Conservation (phyloP, 2,888 invertebrate species). For the Theristus sp. region DNA sequence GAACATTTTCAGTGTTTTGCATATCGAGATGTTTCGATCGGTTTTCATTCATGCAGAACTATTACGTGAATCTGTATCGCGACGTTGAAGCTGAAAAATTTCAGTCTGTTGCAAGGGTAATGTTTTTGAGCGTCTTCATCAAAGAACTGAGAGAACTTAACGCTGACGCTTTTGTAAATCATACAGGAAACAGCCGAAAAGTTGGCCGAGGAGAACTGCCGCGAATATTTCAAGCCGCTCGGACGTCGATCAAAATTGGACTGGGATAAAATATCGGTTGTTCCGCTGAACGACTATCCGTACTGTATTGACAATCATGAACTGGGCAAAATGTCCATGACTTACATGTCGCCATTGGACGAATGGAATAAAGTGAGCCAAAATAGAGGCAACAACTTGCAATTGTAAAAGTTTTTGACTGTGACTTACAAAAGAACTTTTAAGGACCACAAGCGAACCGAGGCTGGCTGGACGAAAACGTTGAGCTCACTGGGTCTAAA, state of each 20-base stretch:
- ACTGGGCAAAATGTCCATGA: neutral
- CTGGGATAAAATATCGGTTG: conserved; percentile 7
- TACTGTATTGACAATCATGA: neutral
- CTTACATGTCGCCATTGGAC: neutral
- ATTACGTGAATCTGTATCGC: neutral
- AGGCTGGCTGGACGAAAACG: too few relatives aligned
- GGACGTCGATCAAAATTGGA: conserved; percentile 5
- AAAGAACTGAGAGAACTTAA: too few relatives aligned
- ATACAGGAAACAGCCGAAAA: neutral
- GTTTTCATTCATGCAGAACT: neutral
- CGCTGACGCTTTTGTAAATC: too few relatives aligned
- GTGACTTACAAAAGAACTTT: too few relatives aligned
- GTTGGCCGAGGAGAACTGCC: neutral
- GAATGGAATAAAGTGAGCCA: neutral
- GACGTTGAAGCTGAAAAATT: neutral
- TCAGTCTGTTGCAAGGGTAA: neutral
- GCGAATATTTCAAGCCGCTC: conserved; percentile 1
- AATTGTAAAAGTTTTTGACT: too few relatives aligned
- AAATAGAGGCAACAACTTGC: too few relatives aligned
- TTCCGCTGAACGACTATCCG: conserved; percentile 5
- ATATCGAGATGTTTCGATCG: neutral
- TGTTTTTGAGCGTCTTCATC: too few relatives aligned
- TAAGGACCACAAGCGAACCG: too few relatives aligned
- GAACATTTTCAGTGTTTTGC: neutral
- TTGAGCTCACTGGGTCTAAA: too few relatives aligned